These are phyloP conservation scores for Drosophila formosana DNA, from an alignment of 2,888 invertebrate genomes.

Conservation along the genomic window DNA sequence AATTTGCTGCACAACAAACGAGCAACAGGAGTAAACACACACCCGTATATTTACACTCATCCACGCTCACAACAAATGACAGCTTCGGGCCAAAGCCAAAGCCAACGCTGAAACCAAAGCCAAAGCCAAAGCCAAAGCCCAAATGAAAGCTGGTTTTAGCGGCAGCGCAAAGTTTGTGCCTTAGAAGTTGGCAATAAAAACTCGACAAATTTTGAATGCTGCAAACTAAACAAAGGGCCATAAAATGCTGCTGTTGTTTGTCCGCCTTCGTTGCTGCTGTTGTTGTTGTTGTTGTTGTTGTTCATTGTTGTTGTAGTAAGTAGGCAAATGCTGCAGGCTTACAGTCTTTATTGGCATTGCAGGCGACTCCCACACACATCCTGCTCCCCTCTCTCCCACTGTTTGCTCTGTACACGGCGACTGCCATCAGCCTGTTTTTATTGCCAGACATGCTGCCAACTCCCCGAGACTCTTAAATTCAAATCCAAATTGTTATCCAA, in stretches of 20 bases:
- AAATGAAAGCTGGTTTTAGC: slow-evolving; percentile 21
- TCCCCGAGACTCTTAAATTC: slow-evolving; percentile 19
- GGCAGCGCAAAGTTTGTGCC: slow-evolving; percentile 12
- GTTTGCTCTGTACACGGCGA: slow-evolving; percentile 15
- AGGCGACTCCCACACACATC: slow-evolving; percentile 8
- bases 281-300: slow-evolving; percentile 6
- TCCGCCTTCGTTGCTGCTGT: too few species aligned
- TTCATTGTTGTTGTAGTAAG: slow-evolving; percentile 17
- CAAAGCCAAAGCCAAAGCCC: slow-evolving; percentile 1
- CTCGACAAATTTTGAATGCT: slow-evolving; percentile 27
- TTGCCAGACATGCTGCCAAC: slow-evolving; percentile 9
- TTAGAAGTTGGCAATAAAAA: slow-evolving; percentile 32
- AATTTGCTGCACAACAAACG: slow-evolving; percentile 44
- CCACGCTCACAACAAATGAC: slow-evolving; percentile 2
- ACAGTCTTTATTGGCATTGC: slow-evolving; percentile 49
- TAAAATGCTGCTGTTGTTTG: slow-evolving; percentile 33
- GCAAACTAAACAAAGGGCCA: slow-evolving; percentile 49
- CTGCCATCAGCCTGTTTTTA: slow-evolving; percentile 21
- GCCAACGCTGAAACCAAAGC: slow-evolving; percentile 8
- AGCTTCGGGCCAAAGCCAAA: slow-evolving; percentile 23
- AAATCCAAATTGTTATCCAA: slow-evolving; percentile 38
- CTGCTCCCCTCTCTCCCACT: slow-evolving; percentile 6
- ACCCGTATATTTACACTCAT: background rate
- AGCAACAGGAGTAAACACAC: slow-evolving; percentile 22
- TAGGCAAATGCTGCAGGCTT: slow-evolving; percentile 52